These are phyloP conservation scores for Acanthosepion lycidas DNA, from an alignment of 2,888 invertebrate genomes.

Conservation along the genomic window DNA sequence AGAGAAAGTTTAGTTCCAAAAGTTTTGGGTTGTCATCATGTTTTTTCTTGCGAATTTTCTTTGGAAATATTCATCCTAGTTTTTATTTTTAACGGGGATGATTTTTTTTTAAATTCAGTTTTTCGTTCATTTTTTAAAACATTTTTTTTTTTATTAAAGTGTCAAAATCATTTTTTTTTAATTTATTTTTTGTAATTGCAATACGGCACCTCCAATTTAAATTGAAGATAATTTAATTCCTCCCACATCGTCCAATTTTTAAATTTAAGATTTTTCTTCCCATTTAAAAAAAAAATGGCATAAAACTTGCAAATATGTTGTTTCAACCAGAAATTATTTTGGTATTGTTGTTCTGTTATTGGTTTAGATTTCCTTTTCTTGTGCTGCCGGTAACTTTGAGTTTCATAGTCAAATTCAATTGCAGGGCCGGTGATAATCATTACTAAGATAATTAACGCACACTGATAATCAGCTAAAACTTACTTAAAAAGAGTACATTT, in stretches of 20 bases:
- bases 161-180: background rate
- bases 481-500: too few relatives aligned
- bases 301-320: background rate
- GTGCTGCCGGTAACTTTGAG: background rate
- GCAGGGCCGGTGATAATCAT: background rate
- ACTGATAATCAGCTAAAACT: too few relatives aligned
- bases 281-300: background rate
- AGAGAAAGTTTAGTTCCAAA: background rate
- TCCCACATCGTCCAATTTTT: background rate
- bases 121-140: background rate
- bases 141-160: background rate
- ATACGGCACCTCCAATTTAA: background rate
- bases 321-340: background rate
- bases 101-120: background rate
- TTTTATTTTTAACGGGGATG: background rate
- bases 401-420: background rate
- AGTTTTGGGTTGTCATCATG: background rate
- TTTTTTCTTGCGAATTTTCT: background rate
- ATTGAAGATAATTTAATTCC: slow-evolving; percentile 33
- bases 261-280: background rate
- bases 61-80: background rate
- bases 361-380: background rate
- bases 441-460: background rate
- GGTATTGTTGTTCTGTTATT: background rate
- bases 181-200: background rate